Percentiles rank a stretch among this genome's conserved stretches.
phyloP scores from a whole-genome alignment of 37 sponge, comb jelly and placozoan species.

The Ianthella basta region DNA sequence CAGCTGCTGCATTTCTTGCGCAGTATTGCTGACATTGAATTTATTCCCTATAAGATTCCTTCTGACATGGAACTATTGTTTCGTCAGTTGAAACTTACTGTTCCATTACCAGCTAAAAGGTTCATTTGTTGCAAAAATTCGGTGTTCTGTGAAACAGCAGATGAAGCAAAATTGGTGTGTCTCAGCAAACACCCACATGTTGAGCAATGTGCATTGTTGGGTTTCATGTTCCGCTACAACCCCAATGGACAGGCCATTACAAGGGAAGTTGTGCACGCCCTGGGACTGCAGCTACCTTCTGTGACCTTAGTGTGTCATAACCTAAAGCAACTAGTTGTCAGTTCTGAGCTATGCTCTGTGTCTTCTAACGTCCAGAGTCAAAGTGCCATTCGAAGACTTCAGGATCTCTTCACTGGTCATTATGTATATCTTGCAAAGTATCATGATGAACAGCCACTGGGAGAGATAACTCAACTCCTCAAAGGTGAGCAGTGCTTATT shows the following conservation, averaged over 20 bases:
- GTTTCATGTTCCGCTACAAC: background rate
- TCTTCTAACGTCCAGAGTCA: background rate
- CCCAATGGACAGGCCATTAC: too few relatives aligned
- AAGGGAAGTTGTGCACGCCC: background rate
- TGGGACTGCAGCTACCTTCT: background rate
- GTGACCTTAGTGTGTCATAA: background rate
- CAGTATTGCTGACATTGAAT: conserved; percentile 9
- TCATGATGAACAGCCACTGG: background rate
- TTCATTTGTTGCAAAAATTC: background rate
- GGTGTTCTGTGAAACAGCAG: conserved; percentile 9
- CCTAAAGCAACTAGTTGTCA: background rate
- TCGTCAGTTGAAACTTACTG: background rate
- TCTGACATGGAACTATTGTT: background rate
- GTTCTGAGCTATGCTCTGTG: background rate
- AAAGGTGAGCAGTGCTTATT: background rate
- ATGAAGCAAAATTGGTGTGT: background rate
- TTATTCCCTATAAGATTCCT: background rate
- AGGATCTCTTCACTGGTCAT: background rate
- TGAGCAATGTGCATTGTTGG: background rate
- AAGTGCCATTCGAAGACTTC: background rate
- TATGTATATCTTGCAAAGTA: background rate
- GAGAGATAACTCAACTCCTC: too few relatives aligned
- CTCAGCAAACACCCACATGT: background rate
- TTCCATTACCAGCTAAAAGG: background rate
- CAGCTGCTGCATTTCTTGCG: background rate